Conservation (phyloP, 2,888 invertebrate genomes). For the Euphydryas editha region DNA sequence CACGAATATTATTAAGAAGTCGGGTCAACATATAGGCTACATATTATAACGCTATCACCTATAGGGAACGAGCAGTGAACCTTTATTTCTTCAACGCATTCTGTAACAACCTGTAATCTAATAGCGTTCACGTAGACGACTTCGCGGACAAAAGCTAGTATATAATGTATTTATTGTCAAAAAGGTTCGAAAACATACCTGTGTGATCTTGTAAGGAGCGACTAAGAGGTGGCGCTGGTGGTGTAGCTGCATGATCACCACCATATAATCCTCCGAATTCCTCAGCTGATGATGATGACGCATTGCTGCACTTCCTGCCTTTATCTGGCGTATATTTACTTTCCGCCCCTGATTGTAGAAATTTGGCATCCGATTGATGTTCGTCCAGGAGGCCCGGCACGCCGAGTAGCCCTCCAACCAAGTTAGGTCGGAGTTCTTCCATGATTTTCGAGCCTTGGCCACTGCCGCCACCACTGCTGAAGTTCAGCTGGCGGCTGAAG, state of each 20-base stretch:
- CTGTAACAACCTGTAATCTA: too few species aligned
- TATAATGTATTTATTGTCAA: neutral
- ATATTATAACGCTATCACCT: too few species aligned
- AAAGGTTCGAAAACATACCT: constrained; percentile 64
- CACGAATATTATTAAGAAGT: too few species aligned
- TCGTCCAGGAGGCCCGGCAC: constrained; percentile 92
- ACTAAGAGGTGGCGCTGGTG: constrained; percentile 82
- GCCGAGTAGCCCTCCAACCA: constrained; percentile 90
- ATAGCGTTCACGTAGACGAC: too few species aligned
- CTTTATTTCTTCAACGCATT: too few species aligned
- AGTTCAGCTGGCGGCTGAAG: constrained; percentile 94
- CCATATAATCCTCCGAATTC: constrained; percentile 95
- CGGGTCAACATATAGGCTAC: too few species aligned
- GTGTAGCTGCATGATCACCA: constrained; percentile 88
- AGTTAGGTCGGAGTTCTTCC: constrained; percentile 93
- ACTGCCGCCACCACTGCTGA: constrained; percentile 87
- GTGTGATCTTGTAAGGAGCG: constrained; percentile 84
- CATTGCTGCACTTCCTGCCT: constrained; percentile 90
- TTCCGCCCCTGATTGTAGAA: constrained; percentile 79
- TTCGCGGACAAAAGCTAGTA: too few species aligned
- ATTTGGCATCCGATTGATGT: constrained; percentile 85
- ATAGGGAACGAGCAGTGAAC: too few species aligned
- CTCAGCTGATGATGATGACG: constrained; percentile 90
- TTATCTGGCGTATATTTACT: constrained; percentile 83
- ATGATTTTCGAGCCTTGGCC: constrained; percentile 90